Percentiles rank a stretch among this genome's conserved stretches.
Evolutionary conservation across 2,888 invertebrate species (phyloP).

Genomic region (Agonopterix alstromeriana): DNA sequence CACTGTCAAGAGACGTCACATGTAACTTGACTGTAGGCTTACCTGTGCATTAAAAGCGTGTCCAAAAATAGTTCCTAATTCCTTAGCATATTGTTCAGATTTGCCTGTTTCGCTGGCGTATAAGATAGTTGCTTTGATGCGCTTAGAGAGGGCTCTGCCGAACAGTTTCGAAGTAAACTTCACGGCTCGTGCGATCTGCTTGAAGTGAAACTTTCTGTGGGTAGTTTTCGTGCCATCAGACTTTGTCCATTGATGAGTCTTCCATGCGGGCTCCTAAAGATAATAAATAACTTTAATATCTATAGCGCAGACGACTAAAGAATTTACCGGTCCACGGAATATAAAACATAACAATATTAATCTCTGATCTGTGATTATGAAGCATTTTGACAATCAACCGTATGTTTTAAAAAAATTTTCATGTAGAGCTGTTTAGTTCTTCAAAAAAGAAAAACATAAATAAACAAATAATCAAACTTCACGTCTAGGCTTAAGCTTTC

Average conservation of each 20-base stretch:
- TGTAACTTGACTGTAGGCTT: constrained; percentile 9
- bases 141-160: constrained; percentile 92
- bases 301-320: not conserved
- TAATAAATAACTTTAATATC: not conserved
- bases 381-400: too few species aligned
- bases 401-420: too few species aligned
- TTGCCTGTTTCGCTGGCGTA: constrained; percentile 98
- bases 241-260: constrained; percentile 89
- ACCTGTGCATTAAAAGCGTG: constrained; percentile 97
- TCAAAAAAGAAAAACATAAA: too few species aligned
- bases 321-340: too few species aligned
- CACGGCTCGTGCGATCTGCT: constrained; percentile 96
- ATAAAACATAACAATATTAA: too few species aligned
- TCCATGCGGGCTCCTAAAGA: constrained; percentile 91
- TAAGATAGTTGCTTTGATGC: constrained; percentile 95
- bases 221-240: constrained; percentile 78
- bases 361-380: too few species aligned
- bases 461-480: too few species aligned
- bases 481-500: too few species aligned
- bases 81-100: constrained; percentile 95
- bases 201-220: constrained; percentile 94
- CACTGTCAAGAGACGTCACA: too few species aligned
- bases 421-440: too few species aligned
- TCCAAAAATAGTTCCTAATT: constrained; percentile 90
- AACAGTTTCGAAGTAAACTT: constrained; percentile 97